These are phyloP conservation scores for Drosophila tani DNA, from an alignment of 1,140 invertebrate species.

Conservation along the genomic window DNA sequence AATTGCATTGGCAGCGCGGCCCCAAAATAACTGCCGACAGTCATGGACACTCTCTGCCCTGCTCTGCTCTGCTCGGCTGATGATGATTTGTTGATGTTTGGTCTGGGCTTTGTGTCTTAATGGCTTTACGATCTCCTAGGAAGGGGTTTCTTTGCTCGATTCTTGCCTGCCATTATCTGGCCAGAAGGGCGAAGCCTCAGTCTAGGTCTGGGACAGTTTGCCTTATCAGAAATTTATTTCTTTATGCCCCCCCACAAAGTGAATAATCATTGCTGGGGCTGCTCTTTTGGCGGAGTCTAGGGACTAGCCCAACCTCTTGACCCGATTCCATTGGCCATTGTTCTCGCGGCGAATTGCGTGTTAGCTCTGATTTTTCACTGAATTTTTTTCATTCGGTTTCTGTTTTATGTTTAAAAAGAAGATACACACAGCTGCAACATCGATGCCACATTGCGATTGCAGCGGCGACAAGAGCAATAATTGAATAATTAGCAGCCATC, in stretches of 20 bases:
- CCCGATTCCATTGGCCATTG: slow-evolving; percentile 41
- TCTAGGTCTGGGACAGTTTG: slow-evolving; percentile 25
- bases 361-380: slow-evolving; percentile 23
- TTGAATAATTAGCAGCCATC: slow-evolving; percentile 57
- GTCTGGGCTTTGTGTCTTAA: slow-evolving; percentile 17
- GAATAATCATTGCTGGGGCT: neutral
- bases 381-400: slow-evolving; percentile 5
- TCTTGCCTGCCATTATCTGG: slow-evolving; percentile 2
- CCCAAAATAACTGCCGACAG: slow-evolving; percentile 47
- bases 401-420: neutral
- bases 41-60: slow-evolving; percentile 34
- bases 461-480: slow-evolving; percentile 47
- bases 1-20: slow-evolving; percentile 20
- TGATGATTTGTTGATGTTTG: slow-evolving; percentile 50
- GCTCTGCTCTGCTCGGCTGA: neutral
- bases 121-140: slow-evolving; percentile 24
- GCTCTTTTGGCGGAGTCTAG: slow-evolving; percentile 29
- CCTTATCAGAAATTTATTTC: neutral
- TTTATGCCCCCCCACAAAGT: slow-evolving; percentile 19
- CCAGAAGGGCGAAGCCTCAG: slow-evolving; percentile 8
- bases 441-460: slow-evolving; percentile 16
- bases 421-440: slow-evolving; percentile 19
- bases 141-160: slow-evolving; percentile 13
- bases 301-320: slow-evolving; percentile 49
- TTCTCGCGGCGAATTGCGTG: slow-evolving; percentile 16